Evolutionary conservation across 2,113 vertebrate genomes (phyloP).

Genomic region (Australoheros scitulus): DNA sequence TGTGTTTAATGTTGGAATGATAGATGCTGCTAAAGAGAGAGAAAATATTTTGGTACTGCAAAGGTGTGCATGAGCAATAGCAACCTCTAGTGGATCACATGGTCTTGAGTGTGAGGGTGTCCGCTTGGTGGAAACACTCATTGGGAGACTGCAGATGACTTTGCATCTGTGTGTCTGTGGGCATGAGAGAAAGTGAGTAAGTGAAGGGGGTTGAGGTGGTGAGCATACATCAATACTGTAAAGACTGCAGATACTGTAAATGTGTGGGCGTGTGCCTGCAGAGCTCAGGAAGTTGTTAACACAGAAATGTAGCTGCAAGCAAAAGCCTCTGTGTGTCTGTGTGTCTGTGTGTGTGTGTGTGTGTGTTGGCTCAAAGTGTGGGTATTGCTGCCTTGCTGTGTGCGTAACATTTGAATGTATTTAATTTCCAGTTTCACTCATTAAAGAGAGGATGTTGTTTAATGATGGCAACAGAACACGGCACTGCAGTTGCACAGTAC

Average conservation of each 20-base stretch:
- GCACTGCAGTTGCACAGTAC: not conserved
- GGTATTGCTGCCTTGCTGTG: slow-evolving; percentile 3
- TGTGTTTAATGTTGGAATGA: not conserved
- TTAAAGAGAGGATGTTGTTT: slow-evolving; percentile 23
- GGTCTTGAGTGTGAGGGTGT: slow-evolving; percentile 4
- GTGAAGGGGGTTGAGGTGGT: slow-evolving; percentile 18
- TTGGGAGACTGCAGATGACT: not conserved
- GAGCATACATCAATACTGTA: slow-evolving; percentile 35
- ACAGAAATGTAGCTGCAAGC: slow-evolving; percentile 19
- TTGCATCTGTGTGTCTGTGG: slow-evolving; percentile 2
- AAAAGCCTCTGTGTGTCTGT: not conserved
- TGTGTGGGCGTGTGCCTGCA: slow-evolving; percentile 36
- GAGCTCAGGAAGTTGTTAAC: slow-evolving; percentile 32
- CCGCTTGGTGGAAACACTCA: not conserved
- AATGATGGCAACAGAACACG: not conserved
- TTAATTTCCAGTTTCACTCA: slow-evolving; percentile 28
- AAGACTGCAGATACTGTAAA: slow-evolving; percentile 33
- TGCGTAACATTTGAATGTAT: slow-evolving; percentile 23
- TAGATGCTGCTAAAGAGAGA: not conserved
- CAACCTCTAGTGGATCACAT: slow-evolving; percentile 54
- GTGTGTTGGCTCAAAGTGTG: not conserved
- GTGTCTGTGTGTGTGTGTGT: not conserved
- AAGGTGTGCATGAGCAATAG: slow-evolving; percentile 36
- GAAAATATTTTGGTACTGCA: not conserved
- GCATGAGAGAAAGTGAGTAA: not conserved